Conservation (phyloP, 1,140 invertebrate species). For the Pachyrhynchus sulphureomaculatus region DNA sequence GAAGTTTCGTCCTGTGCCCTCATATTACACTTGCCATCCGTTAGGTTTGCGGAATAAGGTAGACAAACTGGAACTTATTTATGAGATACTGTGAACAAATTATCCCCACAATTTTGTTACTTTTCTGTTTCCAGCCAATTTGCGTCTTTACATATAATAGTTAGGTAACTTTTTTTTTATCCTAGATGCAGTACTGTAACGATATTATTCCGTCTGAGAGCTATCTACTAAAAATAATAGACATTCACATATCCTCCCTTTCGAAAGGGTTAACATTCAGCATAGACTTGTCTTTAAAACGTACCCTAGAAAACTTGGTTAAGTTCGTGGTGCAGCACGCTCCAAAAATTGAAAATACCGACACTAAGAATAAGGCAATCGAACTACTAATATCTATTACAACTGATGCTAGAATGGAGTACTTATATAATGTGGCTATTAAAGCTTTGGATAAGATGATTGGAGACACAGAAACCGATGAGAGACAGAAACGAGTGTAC, state of each 20-base stretch:
- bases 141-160: no score
- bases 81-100: no score
- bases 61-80: no score
- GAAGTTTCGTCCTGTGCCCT: no score
- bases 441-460: constrained; percentile 67
- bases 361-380: constrained; percentile 50
- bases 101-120: no score
- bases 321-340: constrained; percentile 69
- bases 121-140: no score
- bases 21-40: no score
- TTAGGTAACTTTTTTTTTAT: constrained; percentile 38
- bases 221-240: constrained; percentile 67
- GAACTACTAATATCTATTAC: constrained; percentile 71
- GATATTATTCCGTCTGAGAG: constrained; percentile 83
- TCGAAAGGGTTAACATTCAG: constrained; percentile 61
- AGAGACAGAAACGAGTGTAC: constrained; percentile 64
- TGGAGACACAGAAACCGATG: constrained; percentile 64
- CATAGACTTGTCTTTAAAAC: constrained; percentile 69
- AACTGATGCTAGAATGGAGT: constrained; percentile 74
- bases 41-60: no score
- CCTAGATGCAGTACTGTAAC: constrained; percentile 69
- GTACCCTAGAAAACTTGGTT: constrained; percentile 65
- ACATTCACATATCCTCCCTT: constrained; percentile 58
- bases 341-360: constrained; percentile 56
- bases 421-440: constrained; percentile 64